These are phyloP conservation scores for Hypanus sabinus DNA, from an alignment of 2,113 vertebrate species.

Conservation along the genomic window DNA sequence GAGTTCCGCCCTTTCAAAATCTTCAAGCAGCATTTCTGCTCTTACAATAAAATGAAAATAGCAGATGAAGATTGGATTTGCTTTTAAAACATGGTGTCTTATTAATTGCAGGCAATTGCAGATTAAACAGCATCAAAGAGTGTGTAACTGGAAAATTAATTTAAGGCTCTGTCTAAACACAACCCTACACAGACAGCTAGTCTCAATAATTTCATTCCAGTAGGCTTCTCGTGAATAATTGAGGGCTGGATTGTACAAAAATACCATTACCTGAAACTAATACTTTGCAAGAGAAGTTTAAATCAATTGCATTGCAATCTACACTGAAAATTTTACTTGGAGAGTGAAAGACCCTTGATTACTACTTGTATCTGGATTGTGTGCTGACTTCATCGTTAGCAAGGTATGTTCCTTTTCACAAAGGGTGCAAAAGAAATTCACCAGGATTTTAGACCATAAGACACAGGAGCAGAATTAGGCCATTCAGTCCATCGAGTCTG, in stretches of 20 bases:
- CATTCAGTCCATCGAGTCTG: too few relatives aligned
- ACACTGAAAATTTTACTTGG: neutral
- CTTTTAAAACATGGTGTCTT: too few relatives aligned
- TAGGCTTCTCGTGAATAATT: slow-evolving; percentile 18
- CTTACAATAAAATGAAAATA: neutral
- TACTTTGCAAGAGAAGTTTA: neutral
- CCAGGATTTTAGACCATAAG: too few relatives aligned
- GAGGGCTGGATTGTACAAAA: slow-evolving; percentile 2
- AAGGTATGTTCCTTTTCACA: neutral
- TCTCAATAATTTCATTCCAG: neutral
- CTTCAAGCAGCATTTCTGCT: neutral
- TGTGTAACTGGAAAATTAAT: neutral
- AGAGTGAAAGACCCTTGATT: neutral
- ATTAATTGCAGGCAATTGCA: neutral
- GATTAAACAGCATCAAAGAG: neutral
- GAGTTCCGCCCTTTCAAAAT: neutral
- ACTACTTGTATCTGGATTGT: neutral
- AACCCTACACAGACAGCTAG: neutral
- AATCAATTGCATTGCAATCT: slow-evolving; percentile 16
- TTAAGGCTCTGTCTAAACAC: neutral
- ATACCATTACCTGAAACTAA: slow-evolving; percentile 19
- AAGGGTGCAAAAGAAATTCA: neutral
- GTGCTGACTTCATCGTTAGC: neutral
- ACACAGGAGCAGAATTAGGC: too few relatives aligned
- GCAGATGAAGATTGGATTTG: neutral